Percentiles rank a stretch among this genome's conserved stretches.
These are phyloP conservation scores for Camponotus fellah DNA, from an alignment of 2,888 invertebrate genomes.

Conservation along the genomic window DNA sequence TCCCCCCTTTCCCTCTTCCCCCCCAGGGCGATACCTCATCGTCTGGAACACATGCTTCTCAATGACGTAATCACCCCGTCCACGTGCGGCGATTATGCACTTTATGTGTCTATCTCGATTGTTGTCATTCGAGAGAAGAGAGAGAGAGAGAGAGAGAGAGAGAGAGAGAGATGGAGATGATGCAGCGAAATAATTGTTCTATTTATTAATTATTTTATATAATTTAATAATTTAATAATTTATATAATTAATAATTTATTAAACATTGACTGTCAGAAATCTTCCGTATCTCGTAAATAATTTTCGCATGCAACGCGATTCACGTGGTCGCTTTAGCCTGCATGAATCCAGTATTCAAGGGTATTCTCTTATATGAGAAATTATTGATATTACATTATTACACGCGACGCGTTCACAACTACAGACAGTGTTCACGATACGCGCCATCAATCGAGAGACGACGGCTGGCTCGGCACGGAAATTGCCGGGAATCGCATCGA, in stretches of 20 bases:
- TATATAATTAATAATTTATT: neutral
- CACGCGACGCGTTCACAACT: conserved; percentile 23
- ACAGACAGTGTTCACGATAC: conserved; percentile 30
- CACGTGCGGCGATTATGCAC: conserved; percentile 16
- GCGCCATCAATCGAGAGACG: conserved; percentile 40
- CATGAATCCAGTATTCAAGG: neutral
- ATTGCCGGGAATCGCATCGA: conserved; percentile 61
- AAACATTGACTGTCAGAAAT: neutral
- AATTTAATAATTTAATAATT: too few relatives aligned
- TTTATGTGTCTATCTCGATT: conserved; percentile 3
- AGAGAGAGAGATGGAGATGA: too few relatives aligned
- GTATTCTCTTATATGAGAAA: conserved; percentile 1
- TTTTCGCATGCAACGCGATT: neutral
- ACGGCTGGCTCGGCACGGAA: conserved; percentile 44
- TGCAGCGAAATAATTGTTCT: neutral
- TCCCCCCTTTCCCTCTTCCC: neutral
- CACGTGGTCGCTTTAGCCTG: neutral
- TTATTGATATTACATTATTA: conserved; percentile 28
- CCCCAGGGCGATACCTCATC: conserved; percentile 38
- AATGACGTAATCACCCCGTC: neutral
- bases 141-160: too few relatives aligned
- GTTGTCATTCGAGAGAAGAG: neutral
- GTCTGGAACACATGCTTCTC: conserved; percentile 43
- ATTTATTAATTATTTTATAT: neutral
- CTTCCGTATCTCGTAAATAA: neutral